phyloP scores from a whole-genome alignment of 2,888 invertebrate species.

The Eupelmus urozonus region DNA sequence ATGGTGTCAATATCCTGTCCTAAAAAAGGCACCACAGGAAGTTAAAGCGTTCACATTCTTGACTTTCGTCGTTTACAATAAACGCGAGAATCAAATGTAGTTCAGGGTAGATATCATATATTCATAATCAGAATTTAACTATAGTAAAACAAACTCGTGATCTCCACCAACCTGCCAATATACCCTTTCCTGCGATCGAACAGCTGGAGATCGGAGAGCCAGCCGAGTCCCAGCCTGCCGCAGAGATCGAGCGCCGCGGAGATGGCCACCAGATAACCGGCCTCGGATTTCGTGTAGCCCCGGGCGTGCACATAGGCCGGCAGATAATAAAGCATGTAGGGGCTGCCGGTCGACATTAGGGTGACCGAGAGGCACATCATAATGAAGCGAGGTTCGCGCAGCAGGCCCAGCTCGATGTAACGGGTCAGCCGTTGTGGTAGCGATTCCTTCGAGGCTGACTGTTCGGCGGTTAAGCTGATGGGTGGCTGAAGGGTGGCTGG shows the following conservation, averaged over 20 bases:
- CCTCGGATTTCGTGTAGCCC: slow-evolving; percentile 81
- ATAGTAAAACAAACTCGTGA: too few relatives aligned
- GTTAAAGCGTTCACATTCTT: too few relatives aligned
- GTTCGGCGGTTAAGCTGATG: slow-evolving; percentile 53
- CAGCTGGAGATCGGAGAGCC: slow-evolving; percentile 85
- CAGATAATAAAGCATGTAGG: slow-evolving; percentile 86
- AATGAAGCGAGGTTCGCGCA: slow-evolving; percentile 84
- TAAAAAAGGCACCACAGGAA: too few relatives aligned
- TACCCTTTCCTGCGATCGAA: slow-evolving; percentile 86
- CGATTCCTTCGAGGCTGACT: slow-evolving; percentile 64
- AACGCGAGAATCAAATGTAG: too few relatives aligned
- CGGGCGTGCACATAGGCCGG: slow-evolving; percentile 85
- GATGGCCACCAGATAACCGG: slow-evolving; percentile 86
- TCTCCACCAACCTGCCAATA: slow-evolving; percentile 83
- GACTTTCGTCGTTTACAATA: too few relatives aligned
- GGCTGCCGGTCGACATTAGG: slow-evolving; percentile 87
- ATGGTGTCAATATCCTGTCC: too few relatives aligned
- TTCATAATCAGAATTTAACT: too few relatives aligned
- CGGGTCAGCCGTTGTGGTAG: slow-evolving; percentile 76
- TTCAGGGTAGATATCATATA: too few relatives aligned
- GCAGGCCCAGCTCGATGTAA: slow-evolving; percentile 84
- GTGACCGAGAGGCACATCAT: slow-evolving; percentile 86
- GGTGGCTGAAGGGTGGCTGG: neutral
- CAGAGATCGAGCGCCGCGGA: slow-evolving; percentile 86
- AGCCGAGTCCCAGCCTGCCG: slow-evolving; percentile 86